Percentiles rank a stretch among this genome's conserved stretches.
Evolutionary conservation across 2,113 vertebrate genomes (phyloP).

Genomic region (Heptranchias perlo): DNA sequence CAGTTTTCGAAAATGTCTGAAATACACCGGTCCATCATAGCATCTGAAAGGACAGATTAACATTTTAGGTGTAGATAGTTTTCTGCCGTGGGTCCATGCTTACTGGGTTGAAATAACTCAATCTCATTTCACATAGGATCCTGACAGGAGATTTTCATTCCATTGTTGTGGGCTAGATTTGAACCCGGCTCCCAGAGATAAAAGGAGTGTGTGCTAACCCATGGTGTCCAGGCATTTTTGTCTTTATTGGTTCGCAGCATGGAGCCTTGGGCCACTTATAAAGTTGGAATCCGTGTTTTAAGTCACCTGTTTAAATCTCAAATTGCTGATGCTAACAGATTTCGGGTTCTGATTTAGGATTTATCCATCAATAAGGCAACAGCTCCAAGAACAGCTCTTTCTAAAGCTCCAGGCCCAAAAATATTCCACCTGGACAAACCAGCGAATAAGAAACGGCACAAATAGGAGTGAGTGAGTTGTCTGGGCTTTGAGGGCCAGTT

Average conservation of each 20-base stretch:
- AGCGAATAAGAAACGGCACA: background rate
- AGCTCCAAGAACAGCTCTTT: background rate
- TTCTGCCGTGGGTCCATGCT: background rate
- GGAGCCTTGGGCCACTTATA: no score
- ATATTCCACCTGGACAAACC: background rate
- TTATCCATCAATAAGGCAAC: background rate
- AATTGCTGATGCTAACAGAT: background rate
- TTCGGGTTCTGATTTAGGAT: background rate
- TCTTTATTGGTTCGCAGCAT: background rate
- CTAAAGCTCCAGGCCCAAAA: background rate
- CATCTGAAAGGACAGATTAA: background rate
- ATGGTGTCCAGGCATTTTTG: no score
- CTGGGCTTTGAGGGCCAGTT: background rate
- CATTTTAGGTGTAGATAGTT: background rate
- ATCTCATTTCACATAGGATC: background rate
- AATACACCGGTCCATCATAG: background rate
- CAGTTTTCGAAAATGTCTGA: no score
- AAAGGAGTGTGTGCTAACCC: background rate
- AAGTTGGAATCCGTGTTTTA: background rate
- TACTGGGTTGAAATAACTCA: background rate
- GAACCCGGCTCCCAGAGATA: background rate
- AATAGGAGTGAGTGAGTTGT: background rate
- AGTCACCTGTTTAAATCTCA: background rate
- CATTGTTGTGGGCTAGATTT: background rate
- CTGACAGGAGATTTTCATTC: background rate